These are phyloP conservation scores for Keiferia lycopersicella DNA, from an alignment of 2,888 invertebrate species.

Conservation along the genomic window DNA sequence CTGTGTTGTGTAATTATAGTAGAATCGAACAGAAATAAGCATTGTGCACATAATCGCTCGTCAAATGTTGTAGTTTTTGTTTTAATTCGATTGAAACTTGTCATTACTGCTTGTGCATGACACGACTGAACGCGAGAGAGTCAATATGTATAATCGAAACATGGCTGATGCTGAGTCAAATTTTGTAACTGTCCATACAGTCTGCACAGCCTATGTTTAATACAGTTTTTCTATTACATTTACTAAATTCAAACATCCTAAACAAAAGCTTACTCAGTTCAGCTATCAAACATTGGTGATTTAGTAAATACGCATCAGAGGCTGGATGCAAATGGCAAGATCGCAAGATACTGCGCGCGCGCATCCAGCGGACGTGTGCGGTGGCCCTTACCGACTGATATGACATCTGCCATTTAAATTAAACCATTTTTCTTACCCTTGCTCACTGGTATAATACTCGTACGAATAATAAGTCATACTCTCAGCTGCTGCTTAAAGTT, in stretches of 20 bases:
- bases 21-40: no score
- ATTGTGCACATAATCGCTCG: no score
- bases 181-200: no score
- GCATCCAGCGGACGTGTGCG: constrained; percentile 59
- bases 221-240: background rate
- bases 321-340: constrained; percentile 69
- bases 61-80: no score
- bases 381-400: constrained; percentile 62
- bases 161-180: no score
- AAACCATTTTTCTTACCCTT: constrained; percentile 39
- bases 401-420: constrained; percentile 48
- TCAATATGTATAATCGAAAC: no score
- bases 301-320: constrained; percentile 46
- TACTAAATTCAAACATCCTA: background rate
- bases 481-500: background rate
- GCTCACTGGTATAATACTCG: constrained; percentile 25
- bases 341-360: constrained; percentile 55
- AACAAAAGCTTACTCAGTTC: background rate
- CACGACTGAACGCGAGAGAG: no score
- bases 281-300: background rate
- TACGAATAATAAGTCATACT: constrained; percentile 26
- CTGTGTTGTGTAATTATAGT: no score
- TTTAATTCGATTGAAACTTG: no score
- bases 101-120: no score
- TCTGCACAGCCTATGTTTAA: no score